phyloP scores from a whole-genome alignment of 2,113 vertebrate species.

The Geococcyx californianus region DNA sequence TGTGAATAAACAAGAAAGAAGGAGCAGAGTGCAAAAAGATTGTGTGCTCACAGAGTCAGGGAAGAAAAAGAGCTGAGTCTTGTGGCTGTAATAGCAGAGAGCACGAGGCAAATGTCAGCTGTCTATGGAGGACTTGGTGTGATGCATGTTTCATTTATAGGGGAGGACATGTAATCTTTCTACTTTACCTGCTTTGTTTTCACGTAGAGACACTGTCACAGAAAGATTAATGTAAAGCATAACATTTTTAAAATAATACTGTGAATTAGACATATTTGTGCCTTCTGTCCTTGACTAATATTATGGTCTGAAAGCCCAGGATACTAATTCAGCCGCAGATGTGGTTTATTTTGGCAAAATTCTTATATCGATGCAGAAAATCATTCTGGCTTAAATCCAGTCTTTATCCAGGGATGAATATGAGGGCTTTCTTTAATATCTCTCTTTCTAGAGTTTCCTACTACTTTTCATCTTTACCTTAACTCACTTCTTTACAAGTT shows the following conservation, averaged over 20 bases:
- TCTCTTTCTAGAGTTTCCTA: background rate
- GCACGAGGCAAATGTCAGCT: background rate
- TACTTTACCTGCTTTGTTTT: background rate
- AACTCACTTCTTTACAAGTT: background rate
- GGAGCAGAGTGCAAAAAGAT: background rate
- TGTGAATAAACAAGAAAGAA: background rate
- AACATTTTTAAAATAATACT: background rate
- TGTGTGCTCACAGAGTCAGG: background rate
- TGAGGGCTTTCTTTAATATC: background rate
- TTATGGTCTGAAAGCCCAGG: background rate
- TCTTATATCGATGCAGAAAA: background rate
- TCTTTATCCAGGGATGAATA: background rate
- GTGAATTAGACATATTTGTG: background rate
- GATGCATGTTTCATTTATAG: background rate
- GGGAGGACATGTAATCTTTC: background rate
- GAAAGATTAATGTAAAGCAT: background rate
- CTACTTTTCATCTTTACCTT: background rate
- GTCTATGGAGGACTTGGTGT: background rate
- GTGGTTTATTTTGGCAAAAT: background rate
- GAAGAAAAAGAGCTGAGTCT: background rate
- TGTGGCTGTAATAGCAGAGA: background rate
- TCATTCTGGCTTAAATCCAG: background rate
- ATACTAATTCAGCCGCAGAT: background rate
- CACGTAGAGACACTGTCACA: background rate
- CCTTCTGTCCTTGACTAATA: background rate